phyloP scores from a whole-genome alignment of 2,888 invertebrate genomes.

The Cantharis rufa region DNA sequence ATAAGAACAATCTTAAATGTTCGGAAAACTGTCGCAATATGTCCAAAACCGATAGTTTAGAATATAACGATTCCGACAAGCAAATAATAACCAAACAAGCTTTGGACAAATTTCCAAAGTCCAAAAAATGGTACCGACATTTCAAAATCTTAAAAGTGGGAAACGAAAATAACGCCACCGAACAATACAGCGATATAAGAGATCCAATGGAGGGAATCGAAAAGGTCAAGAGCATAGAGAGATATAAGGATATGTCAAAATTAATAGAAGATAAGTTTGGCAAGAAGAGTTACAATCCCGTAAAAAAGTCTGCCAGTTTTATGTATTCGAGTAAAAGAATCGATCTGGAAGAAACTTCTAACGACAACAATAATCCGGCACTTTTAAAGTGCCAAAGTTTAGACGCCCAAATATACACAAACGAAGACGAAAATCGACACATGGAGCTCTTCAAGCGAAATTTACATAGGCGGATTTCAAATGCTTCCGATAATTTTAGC shows the following conservation, averaged over 20 bases:
- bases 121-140: constrained; percentile 70
- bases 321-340: constrained; percentile 50
- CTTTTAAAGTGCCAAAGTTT: constrained; percentile 49
- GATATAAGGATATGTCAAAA: constrained; percentile 74
- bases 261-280: constrained; percentile 71
- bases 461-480: constrained; percentile 32
- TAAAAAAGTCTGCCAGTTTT: constrained; percentile 52
- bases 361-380: constrained; percentile 41
- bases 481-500: constrained; percentile 44
- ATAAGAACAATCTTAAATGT: constrained; percentile 29
- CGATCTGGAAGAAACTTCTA: constrained; percentile 43
- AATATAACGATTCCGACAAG: constrained; percentile 32
- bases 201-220: constrained; percentile 66
- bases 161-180: constrained; percentile 49
- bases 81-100: constrained; percentile 48
- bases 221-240: constrained; percentile 71
- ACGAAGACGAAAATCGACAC: constrained; percentile 27
- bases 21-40: constrained; percentile 26
- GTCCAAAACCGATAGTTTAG: constrained; percentile 16
- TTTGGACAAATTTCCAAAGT: constrained; percentile 58
- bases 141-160: constrained; percentile 60
- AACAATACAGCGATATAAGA: constrained; percentile 54
- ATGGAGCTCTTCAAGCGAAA: constrained; percentile 10
- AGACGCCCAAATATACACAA: constrained; percentile 46
- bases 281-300: constrained; percentile 49